Conservation (phyloP, 2,888 invertebrate species). For the Disparrhopalites patrizii region DNA sequence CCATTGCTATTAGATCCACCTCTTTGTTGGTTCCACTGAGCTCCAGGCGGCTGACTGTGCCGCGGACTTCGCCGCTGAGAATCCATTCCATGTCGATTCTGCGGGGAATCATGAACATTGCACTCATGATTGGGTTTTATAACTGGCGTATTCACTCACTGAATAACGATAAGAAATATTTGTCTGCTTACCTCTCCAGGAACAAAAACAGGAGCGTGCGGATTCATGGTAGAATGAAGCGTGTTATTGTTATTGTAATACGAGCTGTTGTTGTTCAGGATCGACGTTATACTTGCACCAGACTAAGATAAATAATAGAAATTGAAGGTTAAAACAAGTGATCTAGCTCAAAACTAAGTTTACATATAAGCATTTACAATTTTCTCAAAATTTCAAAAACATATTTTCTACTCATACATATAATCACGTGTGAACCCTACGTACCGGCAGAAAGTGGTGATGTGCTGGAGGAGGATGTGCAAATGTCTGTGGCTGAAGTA, state of each 20-base stretch:
- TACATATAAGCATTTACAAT: too few relatives aligned
- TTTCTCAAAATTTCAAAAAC: too few relatives aligned
- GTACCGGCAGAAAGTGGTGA: conserved; percentile 33
- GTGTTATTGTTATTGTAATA: conserved; percentile 34
- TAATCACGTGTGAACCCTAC: not conserved
- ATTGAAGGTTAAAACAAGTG: too few relatives aligned
- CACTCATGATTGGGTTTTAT: too few relatives aligned
- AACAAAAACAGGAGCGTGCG: conserved; percentile 34
- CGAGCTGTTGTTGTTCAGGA: conserved; percentile 33
- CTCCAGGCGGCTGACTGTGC: conserved; percentile 22
- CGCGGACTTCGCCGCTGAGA: conserved; percentile 36
- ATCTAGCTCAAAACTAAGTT: too few relatives aligned
- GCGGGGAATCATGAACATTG: too few relatives aligned
- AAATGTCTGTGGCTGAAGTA: conserved; percentile 33
- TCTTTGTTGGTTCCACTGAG: conserved; percentile 25
- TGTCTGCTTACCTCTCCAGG: conserved; percentile 25
- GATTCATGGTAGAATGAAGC: conserved; percentile 25
- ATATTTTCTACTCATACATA: too few relatives aligned
- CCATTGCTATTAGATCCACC: conserved; percentile 21
- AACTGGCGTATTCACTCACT: too few relatives aligned
- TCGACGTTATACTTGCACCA: conserved; percentile 27
- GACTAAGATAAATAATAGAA: conserved; percentile 10
- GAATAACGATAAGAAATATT: not conserved
- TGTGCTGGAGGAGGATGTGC: conserved; percentile 37
- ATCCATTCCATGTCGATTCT: conserved; percentile 33